Evolutionary conservation across 37 sponge, comb jelly and placozoan species (phyloP), one percentile per base, ranked within the genome.

Genomic region (Chondrilla cf. caribensis): DNA sequence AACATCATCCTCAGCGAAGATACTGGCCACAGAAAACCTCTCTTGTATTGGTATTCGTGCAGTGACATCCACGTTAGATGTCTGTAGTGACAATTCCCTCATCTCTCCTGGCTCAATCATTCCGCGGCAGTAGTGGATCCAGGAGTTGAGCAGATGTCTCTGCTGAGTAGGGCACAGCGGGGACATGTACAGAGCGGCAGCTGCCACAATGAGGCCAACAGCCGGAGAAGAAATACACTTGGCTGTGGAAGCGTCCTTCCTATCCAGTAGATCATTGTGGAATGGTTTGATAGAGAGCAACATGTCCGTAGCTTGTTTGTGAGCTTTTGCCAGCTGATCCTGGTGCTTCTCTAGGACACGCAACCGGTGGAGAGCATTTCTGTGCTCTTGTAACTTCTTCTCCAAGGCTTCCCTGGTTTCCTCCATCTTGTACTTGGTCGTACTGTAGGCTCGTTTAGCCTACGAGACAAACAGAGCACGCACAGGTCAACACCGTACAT

Each of bases 351-450:
- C 93, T 58, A 84, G 19, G 47, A 24, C 51, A 19, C 81, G 79
- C 21, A 54, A 58, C 42, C 81, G 83, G 65, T 86, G 66, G 22
- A 89, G 60, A 38, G 79, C 65, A 39, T 81, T 82, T 58, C 65
- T 86, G 81, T 89, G 93, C 21, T 42, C 44, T 33, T 84, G 73
- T 14, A 86, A 58, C 37, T 82, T 86, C 41, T 58, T 77, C 43
- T 93, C 89, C n/a, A 93, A 40, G 22, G 70, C 81, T 1, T 19
- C 70, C 58, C 86, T 93, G 1, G 90, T 89, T 37, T 83, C 84
- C 58, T 83, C 57, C 93, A 93, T 93, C 38, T 89, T 81, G 31
- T 82, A 77, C 6, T 65, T 60, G 82, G 81, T 89, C 2, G 38
- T 71, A 32, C 86, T 90, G 78, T 83, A 89, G 11, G 39, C 80